Conservation (phyloP, 2,888 invertebrate species). For the Agrypnus murinus region DNA sequence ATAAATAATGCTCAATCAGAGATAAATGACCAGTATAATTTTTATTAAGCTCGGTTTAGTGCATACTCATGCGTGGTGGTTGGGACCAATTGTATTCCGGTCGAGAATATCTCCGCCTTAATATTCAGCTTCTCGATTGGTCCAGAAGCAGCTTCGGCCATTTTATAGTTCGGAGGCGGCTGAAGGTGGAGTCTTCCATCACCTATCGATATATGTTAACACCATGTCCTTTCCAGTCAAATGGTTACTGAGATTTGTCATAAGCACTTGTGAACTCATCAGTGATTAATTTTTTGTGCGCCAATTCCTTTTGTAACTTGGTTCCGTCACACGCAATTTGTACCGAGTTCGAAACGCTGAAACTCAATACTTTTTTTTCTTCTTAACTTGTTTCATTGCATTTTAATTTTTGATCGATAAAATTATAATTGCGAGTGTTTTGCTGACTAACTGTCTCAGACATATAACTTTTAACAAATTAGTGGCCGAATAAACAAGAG, state of each 20-base stretch:
- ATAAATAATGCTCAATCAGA: conserved; percentile 47
- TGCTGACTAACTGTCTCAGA: no score
- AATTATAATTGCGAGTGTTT: no score
- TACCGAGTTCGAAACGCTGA: neutral
- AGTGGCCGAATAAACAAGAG: no score
- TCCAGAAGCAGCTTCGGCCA: conserved; percentile 50
- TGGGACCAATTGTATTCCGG: conserved; percentile 39
- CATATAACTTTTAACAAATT: no score
- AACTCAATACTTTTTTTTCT: neutral
- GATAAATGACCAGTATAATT: conserved; percentile 50
- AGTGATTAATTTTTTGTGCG: conserved; percentile 36
- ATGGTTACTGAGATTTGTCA: conserved; percentile 65
- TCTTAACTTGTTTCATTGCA: neutral
- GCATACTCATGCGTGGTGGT: conserved; percentile 43
- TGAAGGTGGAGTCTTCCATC: conserved; percentile 45
- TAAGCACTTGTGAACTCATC: conserved; percentile 45
- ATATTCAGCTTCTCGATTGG: conserved; percentile 44
- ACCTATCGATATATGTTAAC: conserved; percentile 57
- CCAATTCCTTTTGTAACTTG: conserved; percentile 25
- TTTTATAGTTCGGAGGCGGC: conserved; percentile 54
- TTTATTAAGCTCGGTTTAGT: conserved; percentile 45
- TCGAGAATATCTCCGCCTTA: conserved; percentile 44
- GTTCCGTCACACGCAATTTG: neutral
- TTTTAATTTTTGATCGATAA: neutral
- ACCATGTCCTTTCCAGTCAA: conserved; percentile 65